A percentile compares a stretch with the other conserved stretches of the same genome.
Conservation (phyloP, 1,140 invertebrate genomes). For the Olivierus martensii region DNA sequence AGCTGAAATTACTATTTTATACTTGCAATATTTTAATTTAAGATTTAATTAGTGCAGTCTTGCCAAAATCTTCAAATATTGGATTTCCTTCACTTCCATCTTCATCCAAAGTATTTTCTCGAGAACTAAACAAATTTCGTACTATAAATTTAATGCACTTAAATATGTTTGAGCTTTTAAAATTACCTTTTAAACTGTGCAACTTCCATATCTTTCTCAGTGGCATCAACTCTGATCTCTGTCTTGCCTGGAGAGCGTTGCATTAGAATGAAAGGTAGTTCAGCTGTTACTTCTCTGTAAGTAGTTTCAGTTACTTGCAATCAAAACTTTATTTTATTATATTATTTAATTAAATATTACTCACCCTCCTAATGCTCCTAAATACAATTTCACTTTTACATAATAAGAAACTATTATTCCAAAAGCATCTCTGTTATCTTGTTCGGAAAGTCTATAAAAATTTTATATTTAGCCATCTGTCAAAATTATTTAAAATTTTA, state of each 20-base stretch:
- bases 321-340: not conserved
- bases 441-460: constrained; percentile 5
- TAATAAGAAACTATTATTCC: constrained; percentile 81
- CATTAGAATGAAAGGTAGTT: constrained; percentile 95
- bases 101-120: too few relatives aligned
- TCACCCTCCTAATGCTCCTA: constrained; percentile 73
- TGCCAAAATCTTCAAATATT: too few relatives aligned
- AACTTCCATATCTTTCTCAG: too few relatives aligned
- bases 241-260: constrained; percentile 40
- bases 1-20: too few relatives aligned
- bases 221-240: too few relatives aligned
- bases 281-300: constrained; percentile 69
- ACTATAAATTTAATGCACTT: too few relatives aligned
- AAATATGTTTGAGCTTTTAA: too few relatives aligned
- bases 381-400: constrained; percentile 88
- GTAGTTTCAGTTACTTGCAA: not conserved
- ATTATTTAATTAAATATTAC: not conserved
- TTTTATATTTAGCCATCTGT: not conserved
- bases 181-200: too few relatives aligned
- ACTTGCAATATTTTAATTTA: too few relatives aligned
- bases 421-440: constrained; percentile 66
- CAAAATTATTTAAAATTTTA: not conserved
- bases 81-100: too few relatives aligned
- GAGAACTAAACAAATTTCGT: too few relatives aligned
- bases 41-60: too few relatives aligned